Evolutionary conservation across 2,113 vertebrate genomes (phyloP).

Genomic region (Cricetomys ansorgei): DNA sequence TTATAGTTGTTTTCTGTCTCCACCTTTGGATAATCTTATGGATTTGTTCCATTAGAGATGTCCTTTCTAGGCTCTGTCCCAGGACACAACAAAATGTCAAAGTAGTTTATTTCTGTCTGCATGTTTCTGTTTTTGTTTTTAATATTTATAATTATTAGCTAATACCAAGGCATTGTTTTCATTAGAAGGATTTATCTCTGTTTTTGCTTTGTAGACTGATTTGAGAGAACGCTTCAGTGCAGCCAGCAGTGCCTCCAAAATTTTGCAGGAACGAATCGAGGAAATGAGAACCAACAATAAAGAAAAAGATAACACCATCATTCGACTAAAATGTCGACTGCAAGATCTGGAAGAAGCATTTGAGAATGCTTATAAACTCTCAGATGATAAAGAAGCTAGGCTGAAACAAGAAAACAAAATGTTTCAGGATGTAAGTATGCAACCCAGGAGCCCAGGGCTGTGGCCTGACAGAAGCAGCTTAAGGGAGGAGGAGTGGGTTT

Average conservation of each 20-base stretch:
- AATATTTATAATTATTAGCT: background rate
- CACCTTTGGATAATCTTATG: background rate
- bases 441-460: accelerated
- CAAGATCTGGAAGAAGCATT: constrained; percentile 91
- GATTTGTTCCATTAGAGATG: too few relatives aligned
- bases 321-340: constrained; percentile 87
- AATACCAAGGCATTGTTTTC: background rate
- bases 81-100: background rate
- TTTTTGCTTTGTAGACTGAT: constrained; percentile 85
- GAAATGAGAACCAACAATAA: constrained; percentile 89
- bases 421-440: constrained; percentile 94
- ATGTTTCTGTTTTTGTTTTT: constrained; percentile 20
- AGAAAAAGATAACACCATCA: constrained; percentile 91
- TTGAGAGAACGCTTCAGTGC: constrained; percentile 92
- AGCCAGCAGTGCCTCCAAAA: constrained; percentile 86
- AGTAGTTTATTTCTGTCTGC: background rate
- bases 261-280: constrained; percentile 92
- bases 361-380: constrained; percentile 90
- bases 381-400: constrained; percentile 91
- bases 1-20: background rate
- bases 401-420: constrained; percentile 93
- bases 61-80: background rate
- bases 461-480: too few relatives aligned
- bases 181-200: background rate
- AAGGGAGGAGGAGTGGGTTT: background rate